Conservation (phyloP, 2,888 invertebrate species). For the Calameuta idolon region DNA sequence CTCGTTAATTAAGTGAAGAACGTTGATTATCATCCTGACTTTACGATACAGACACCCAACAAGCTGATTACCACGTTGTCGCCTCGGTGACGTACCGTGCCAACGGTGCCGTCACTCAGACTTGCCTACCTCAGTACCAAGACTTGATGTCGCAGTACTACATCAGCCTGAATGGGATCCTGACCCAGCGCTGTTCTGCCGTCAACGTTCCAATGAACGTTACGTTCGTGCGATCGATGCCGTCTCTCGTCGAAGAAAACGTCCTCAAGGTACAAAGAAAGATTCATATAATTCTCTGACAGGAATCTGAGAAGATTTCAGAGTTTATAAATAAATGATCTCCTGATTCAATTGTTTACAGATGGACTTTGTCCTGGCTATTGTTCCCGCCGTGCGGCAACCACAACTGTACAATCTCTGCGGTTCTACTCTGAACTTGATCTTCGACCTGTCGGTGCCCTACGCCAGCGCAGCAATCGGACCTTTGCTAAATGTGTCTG, state of each 20-base stretch:
- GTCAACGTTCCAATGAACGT: slow-evolving; percentile 96
- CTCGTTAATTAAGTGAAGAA: not conserved
- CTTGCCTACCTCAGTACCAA: slow-evolving; percentile 87
- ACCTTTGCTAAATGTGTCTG: slow-evolving; percentile 87
- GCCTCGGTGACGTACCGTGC: slow-evolving; percentile 89
- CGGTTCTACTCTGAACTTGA: slow-evolving; percentile 91
- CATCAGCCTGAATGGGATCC: slow-evolving; percentile 79
- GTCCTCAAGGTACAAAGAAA: slow-evolving; percentile 74
- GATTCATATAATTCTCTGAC: no score
- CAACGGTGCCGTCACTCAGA: slow-evolving; percentile 87
- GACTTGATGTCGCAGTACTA: slow-evolving; percentile 87
- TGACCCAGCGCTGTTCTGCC: slow-evolving; percentile 93
- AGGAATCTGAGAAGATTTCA: no score
- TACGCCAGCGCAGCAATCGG: slow-evolving; percentile 92
- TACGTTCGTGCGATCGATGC: slow-evolving; percentile 85
- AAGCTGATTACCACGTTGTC: slow-evolving; percentile 93
- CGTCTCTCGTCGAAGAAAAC: slow-evolving; percentile 86
- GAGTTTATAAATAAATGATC: no score
- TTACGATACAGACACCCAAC: slow-evolving; percentile 80
- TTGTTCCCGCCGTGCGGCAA: slow-evolving; percentile 89
- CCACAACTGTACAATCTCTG: slow-evolving; percentile 95
- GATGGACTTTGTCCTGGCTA: slow-evolving; percentile 89
- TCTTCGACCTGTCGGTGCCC: slow-evolving; percentile 94
- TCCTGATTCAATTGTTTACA: slow-evolving; percentile 32
- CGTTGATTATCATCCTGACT: slow-evolving; percentile 12